phyloP scores from a whole-genome alignment of 2,888 invertebrate genomes.

The Galerucella nymphaeae region DNA sequence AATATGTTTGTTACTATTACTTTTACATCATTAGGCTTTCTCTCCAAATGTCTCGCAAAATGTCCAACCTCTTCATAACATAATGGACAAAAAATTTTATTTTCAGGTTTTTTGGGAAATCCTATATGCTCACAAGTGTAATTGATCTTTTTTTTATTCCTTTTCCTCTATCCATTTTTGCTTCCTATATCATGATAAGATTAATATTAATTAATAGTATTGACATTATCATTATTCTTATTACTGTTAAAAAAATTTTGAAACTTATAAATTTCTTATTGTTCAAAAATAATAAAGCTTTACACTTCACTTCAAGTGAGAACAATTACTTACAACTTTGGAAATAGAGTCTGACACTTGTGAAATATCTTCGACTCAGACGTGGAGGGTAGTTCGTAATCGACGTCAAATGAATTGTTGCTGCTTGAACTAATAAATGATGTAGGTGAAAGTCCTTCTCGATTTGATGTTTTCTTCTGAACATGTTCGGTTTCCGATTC shows the following conservation, averaged over 20 bases:
- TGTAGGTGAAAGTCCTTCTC: neutral
- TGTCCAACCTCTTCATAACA: slow-evolving; percentile 19
- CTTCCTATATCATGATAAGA: too few species aligned
- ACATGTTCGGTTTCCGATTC: neutral
- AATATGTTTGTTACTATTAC: slow-evolving; percentile 21
- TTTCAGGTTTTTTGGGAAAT: neutral
- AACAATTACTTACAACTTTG: slow-evolving; percentile 11
- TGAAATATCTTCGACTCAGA: too few species aligned
- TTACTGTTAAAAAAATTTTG: too few species aligned
- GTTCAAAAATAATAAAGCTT: too few species aligned
- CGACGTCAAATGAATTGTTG: slow-evolving; percentile 8
- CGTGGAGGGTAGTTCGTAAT: slow-evolving; percentile 4
- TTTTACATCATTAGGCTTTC: slow-evolving; percentile 21
- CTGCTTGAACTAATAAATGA: slow-evolving; percentile 1
- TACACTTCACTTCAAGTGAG: neutral
- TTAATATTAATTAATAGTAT: too few species aligned
- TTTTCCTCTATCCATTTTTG: neutral
- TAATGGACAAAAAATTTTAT: slow-evolving; percentile 19
- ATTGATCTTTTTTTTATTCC: neutral
- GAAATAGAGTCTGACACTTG: too few species aligned
- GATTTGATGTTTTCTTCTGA: neutral
- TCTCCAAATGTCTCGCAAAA: slow-evolving; percentile 22
- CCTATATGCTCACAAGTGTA: neutral
- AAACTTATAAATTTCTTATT: too few species aligned
- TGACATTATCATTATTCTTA: too few species aligned